These are phyloP conservation scores for Ptyas mucosa DNA, from an alignment of 2,113 vertebrate genomes.

Conservation along the genomic window DNA sequence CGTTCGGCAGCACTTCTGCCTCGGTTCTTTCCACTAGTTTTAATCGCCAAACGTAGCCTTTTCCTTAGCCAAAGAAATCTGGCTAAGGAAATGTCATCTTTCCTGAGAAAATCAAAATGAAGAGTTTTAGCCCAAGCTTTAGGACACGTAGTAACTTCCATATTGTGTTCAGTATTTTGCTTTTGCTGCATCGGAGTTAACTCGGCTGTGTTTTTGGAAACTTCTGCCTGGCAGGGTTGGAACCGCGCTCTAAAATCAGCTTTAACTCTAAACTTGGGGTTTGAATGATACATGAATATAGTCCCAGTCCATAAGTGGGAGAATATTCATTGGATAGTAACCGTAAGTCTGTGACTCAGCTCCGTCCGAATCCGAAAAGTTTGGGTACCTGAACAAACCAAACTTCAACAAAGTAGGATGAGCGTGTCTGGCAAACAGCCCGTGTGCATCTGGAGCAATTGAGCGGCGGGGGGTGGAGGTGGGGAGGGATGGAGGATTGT, in stretches of 20 bases:
- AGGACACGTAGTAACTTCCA: background rate
- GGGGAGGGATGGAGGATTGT: background rate
- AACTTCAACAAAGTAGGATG: background rate
- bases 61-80: background rate
- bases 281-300: background rate
- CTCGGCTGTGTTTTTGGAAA: background rate
- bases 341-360: background rate
- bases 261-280: background rate
- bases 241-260: background rate
- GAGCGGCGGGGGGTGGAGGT: background rate
- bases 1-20: background rate
- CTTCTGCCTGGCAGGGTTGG: background rate
- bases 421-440: background rate
- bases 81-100: too few species aligned
- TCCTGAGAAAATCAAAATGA: background rate
- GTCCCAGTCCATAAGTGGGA: background rate
- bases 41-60: background rate
- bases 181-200: background rate
- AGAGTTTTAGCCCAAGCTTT: background rate
- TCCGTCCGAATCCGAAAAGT: background rate
- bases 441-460: background rate
- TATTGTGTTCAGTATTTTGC: background rate
- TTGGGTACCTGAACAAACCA: background rate
- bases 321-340: background rate
- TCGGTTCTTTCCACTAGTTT: background rate